Evolutionary conservation across 2,113 vertebrate genomes (phyloP).

Genomic region (Chionodraco myersi): DNA sequence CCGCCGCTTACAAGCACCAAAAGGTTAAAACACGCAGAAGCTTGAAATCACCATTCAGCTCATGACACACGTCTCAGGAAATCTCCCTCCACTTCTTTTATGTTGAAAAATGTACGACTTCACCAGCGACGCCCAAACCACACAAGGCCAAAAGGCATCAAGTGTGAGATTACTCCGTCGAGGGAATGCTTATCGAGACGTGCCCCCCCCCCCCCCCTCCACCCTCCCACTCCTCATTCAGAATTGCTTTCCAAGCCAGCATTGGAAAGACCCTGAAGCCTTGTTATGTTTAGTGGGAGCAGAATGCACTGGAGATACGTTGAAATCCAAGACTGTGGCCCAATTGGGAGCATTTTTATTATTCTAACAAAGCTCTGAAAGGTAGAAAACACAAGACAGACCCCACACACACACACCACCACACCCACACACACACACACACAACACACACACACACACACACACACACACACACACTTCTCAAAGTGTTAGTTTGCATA

Average conservation of each 20-base stretch:
- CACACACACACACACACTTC: neutral
- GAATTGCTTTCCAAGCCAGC: slow-evolving; percentile 78
- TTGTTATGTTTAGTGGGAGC: slow-evolving; percentile 69
- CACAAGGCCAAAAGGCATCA: slow-evolving; percentile 59
- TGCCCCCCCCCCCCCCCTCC: neutral
- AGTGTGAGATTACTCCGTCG: slow-evolving; percentile 56
- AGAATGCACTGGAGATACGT: slow-evolving; percentile 69
- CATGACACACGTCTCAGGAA: slow-evolving; percentile 33
- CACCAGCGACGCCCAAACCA: slow-evolving; percentile 49
- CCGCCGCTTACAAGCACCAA: slow-evolving; percentile 27
- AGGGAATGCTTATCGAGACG: slow-evolving; percentile 70
- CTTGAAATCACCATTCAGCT: slow-evolving; percentile 58
- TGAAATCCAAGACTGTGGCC: slow-evolving; percentile 65
- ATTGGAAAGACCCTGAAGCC: slow-evolving; percentile 63
- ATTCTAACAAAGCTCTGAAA: slow-evolving; percentile 48
- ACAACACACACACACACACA: slow-evolving; percentile 1
- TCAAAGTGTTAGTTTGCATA: slow-evolving; percentile 28
- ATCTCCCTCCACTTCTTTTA: slow-evolving; percentile 42
- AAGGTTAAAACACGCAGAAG: slow-evolving; percentile 62
- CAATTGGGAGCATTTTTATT: slow-evolving; percentile 48
- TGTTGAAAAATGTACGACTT: slow-evolving; percentile 51
- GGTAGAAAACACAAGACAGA: slow-evolving; percentile 13
- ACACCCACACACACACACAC: slow-evolving; percentile 2
- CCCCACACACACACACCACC: slow-evolving; percentile 8
- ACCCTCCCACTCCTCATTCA: slow-evolving; percentile 53